Evolutionary conservation across 2,888 invertebrate genomes (phyloP).

Genomic region (Drosophila dives): DNA sequence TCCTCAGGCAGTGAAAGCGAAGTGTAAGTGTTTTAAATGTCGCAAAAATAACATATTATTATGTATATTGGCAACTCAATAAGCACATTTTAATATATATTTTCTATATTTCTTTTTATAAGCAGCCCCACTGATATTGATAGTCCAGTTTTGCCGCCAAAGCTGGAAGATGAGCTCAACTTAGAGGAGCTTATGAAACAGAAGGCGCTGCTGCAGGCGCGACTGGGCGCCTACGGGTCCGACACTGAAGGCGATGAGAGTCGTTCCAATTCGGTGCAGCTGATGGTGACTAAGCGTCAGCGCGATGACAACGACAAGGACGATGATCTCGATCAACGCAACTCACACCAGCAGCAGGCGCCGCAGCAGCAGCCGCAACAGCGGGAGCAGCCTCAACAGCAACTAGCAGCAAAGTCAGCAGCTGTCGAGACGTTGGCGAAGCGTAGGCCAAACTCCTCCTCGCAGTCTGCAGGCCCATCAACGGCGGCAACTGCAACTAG

Average conservation of each 20-base stretch:
- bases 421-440: slow-evolving; percentile 41
- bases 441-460: slow-evolving; percentile 33
- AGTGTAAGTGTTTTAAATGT: slow-evolving; percentile 78
- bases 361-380: slow-evolving; percentile 13
- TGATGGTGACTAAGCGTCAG: slow-evolving; percentile 32
- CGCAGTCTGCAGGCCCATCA: slow-evolving; percentile 70
- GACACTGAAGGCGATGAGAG: slow-evolving; percentile 88
- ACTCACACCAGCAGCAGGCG: slow-evolving; percentile 16
- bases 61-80: neutral
- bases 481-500: slow-evolving; percentile 81
- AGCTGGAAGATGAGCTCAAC: slow-evolving; percentile 94
- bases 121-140: slow-evolving; percentile 87
- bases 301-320: slow-evolving; percentile 32
- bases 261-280: slow-evolving; percentile 61
- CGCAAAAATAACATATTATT: neutral
- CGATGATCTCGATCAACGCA: slow-evolving; percentile 15
- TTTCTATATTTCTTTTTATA: neutral
- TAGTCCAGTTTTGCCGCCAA: slow-evolving; percentile 89
- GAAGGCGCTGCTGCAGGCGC: slow-evolving; percentile 92
- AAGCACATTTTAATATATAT: neutral
- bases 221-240: slow-evolving; percentile 90
- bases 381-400: slow-evolving; percentile 29
- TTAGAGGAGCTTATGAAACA: slow-evolving; percentile 95
- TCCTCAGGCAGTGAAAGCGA: slow-evolving; percentile 90
- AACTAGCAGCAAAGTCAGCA: slow-evolving; percentile 16